Conservation (phyloP, 1,140 invertebrate genomes). For the Saxidomus purpurata region DNA sequence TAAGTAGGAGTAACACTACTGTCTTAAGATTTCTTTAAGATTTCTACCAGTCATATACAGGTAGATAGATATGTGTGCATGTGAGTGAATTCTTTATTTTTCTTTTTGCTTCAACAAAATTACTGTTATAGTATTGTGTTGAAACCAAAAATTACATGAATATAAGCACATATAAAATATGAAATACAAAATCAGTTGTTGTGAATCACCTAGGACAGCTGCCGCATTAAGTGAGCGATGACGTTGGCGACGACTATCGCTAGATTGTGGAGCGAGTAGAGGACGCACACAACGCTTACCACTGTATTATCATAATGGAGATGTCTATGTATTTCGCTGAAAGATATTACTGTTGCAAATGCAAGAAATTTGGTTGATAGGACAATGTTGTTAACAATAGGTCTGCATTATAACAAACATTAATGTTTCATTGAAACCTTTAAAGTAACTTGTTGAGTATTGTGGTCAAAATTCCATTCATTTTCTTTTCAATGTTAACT, state of each 20-base stretch:
- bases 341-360: too few relatives aligned
- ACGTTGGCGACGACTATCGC: neutral
- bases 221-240: neutral
- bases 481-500: neutral
- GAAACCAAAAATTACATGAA: neutral
- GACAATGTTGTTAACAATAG: too few relatives aligned
- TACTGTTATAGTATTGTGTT: conserved; percentile 17
- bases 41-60: too few relatives aligned
- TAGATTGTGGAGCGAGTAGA: neutral
- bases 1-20: too few relatives aligned
- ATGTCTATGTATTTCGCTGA: too few relatives aligned
- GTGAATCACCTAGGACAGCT: conserved; percentile 6
- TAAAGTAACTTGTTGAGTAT: neutral
- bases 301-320: neutral
- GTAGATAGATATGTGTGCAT: too few relatives aligned
- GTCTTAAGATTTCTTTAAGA: too few relatives aligned
- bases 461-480: neutral
- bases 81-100: too few relatives aligned
- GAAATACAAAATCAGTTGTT: conserved; percentile 13
- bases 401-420: too few relatives aligned
- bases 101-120: too few relatives aligned
- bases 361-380: too few relatives aligned
- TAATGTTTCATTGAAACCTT: too few relatives aligned
- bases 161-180: conserved; percentile 16
- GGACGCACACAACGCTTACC: neutral